Percentiles rank a stretch among this genome's conserved stretches.
Evolutionary conservation across 2,888 invertebrate genomes (phyloP).

Genomic region (Protodeltote pygarga): DNA sequence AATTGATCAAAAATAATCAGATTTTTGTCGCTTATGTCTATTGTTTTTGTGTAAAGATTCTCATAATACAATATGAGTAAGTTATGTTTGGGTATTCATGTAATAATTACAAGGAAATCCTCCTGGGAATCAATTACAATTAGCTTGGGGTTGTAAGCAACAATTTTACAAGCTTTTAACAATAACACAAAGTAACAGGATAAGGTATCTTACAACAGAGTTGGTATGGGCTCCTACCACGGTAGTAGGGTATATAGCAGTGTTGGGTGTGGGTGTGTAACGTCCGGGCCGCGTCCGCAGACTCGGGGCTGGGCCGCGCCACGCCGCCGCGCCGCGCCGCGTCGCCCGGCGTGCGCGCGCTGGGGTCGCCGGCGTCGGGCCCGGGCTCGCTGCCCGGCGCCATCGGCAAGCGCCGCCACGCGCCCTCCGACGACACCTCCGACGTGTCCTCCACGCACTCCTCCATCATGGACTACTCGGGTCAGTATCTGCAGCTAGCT

Average conservation of each 20-base stretch:
- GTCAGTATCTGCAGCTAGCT: conserved; percentile 79
- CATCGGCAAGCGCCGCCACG: conserved; percentile 91
- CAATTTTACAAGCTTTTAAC: not conserved
- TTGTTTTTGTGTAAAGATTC: no score
- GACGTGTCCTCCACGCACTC: conserved; percentile 94
- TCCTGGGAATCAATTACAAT: no score
- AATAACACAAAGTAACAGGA: not conserved
- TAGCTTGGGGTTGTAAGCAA: no score
- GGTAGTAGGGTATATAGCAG: not conserved
- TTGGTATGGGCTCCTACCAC: conserved; percentile 3
- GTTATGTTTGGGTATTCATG: no score
- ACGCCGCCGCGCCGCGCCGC: conserved; percentile 95
- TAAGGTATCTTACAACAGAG: not conserved
- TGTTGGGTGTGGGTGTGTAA: conserved; percentile 6
- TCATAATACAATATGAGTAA: no score
- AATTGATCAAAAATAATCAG: no score
- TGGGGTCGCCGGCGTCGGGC: conserved; percentile 91
- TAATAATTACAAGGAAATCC: no score
- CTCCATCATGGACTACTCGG: conserved; percentile 95
- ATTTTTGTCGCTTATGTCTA: no score
- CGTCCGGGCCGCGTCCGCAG: conserved; percentile 87
- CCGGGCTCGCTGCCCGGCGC: conserved; percentile 92
- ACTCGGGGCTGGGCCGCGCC: conserved; percentile 94
- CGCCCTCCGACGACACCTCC: conserved; percentile 93
- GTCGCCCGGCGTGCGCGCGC: conserved; percentile 94